Percentiles rank a stretch among this genome's conserved stretches.
Evolutionary conservation across 2,113 vertebrate species (phyloP).

Genomic region (Axis porcinus): DNA sequence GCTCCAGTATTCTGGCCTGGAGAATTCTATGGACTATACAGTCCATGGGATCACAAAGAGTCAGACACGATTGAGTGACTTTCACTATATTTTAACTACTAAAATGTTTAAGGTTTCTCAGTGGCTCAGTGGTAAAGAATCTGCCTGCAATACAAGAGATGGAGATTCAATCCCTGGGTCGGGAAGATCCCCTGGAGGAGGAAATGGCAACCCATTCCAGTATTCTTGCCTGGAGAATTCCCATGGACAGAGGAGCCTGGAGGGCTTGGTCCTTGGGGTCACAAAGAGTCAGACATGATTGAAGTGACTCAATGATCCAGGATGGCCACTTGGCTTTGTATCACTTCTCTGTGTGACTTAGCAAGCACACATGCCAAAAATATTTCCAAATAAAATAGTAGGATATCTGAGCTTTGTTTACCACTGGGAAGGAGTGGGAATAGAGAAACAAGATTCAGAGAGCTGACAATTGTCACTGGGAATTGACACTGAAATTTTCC

Average conservation of each 20-base stretch:
- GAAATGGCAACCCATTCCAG: neutral
- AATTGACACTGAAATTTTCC: neutral
- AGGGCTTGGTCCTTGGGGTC: neutral
- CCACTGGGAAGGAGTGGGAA: neutral
- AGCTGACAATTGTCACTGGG: neutral
- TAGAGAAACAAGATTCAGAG: neutral
- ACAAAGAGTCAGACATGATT: neutral
- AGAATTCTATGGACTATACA: neutral
- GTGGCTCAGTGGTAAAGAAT: neutral
- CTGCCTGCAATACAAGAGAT: neutral
- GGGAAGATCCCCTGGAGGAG: neutral
- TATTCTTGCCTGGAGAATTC: neutral
- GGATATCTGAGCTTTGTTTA: neutral
- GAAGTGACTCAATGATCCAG: neutral
- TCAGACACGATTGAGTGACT: neutral
- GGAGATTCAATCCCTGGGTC: neutral
- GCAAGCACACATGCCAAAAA: neutral
- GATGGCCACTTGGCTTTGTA: neutral
- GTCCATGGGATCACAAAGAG: neutral
- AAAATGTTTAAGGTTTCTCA: neutral
- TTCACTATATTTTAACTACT: neutral
- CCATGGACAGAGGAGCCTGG: neutral
- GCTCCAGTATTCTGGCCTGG: neutral
- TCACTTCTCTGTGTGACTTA: neutral
- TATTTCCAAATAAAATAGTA: neutral